Base-by-base conservation (phyloP, 2,113 vertebrate genomes). In the Ceyx cyanopectus region DNA sequence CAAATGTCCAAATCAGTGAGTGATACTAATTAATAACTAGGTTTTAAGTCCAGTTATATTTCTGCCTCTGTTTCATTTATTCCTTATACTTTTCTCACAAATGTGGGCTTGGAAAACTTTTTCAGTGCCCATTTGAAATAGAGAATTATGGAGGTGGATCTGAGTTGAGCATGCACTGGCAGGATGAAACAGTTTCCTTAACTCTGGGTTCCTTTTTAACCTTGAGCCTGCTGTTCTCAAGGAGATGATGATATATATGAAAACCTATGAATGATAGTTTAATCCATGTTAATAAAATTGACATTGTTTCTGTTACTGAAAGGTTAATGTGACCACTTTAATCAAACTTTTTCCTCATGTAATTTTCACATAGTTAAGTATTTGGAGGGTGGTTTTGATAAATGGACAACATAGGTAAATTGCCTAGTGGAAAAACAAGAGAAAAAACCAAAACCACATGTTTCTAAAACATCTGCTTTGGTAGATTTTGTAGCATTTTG, bases 381-480 rank as follows among this genome's bases (percentile, higher is more conserved):
- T 67, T 82, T 66, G 12, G 10, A 82, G 7, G 10, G 3, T 58
- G 7, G 13, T 91, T 87, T 43, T 34, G 32, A 48, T 60, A 61
- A 53, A 50, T 4, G 5, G 23, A 40, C 4, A 16, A 63, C 5
- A 30, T 63, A 21, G 7, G 6, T 30, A 60, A 81, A 29, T 73
- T 88, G 23, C 4, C 9, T 13, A 6, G 21, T 22, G 15, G 37
- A 9, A 63, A 17, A 7, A 32, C 0, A n/a, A 54, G 30, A 40
- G 10, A 4, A 1, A 24, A 58, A 7, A 50, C 6, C 50, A 5
- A 45, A 2, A 75, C 14, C 4, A 29, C 2, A 10, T 1, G 3
- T 57, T 7, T 58, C 27, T 56, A 63, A 82, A 91, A 29, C 4
- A 46, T 37, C 23, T 79, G 6, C 26, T 89, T 50, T 40, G 22